Evolutionary conservation across 2,113 vertebrate genomes (phyloP), one percentile per base, ranked within the genome.

Genomic region (Butastur rufipennis): DNA sequence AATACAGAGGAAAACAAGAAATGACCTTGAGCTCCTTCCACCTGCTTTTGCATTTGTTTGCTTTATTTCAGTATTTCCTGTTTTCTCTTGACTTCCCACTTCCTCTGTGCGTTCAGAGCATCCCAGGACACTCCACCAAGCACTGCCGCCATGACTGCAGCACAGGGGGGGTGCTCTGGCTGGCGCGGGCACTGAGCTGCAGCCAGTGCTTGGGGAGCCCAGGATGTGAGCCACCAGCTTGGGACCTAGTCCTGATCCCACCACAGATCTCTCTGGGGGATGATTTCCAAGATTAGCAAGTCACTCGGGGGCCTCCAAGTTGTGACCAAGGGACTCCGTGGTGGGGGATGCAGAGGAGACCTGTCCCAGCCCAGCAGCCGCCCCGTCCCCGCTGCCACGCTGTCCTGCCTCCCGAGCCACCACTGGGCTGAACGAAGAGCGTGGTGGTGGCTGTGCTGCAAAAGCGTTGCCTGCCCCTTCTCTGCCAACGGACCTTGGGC

Each of bases 251-350:
- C 68, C 56, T 34, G 58, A 16, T 36, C 50, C 70, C 50, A 47
- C 21, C 15, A 6, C 0, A 0, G 23, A 20, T 27, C 42, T 45
- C 36, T 6, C 5, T 0, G 48, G 18, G n/a, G 34, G 25, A 20
- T 16, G 32, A 31, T 20, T 63, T 55, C 48, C 55, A 55, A 45
- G 29, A 38, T 31, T 4, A 50, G 19, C 10, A 34, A 53, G 12
- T 27, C 3, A 0, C 20, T 45, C 11, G 21, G 23, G 23, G 26
- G 27, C 8, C 31, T 56, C 43, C 0, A 0, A 23, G 55, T 13
- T 0, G 0, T 17, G 56, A 32, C 19, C 23, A 32, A 36, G 15
- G 32, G 50, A 16, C 31, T 31, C 8, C 0, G 0, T 47, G 38
- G 55, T 1, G 0, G 56, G 20, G 31, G 48, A 36, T 1, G 1